These are phyloP conservation scores for Acinonyx jubatus DNA, from an alignment of 2,113 vertebrate genomes.

Conservation along the genomic window DNA sequence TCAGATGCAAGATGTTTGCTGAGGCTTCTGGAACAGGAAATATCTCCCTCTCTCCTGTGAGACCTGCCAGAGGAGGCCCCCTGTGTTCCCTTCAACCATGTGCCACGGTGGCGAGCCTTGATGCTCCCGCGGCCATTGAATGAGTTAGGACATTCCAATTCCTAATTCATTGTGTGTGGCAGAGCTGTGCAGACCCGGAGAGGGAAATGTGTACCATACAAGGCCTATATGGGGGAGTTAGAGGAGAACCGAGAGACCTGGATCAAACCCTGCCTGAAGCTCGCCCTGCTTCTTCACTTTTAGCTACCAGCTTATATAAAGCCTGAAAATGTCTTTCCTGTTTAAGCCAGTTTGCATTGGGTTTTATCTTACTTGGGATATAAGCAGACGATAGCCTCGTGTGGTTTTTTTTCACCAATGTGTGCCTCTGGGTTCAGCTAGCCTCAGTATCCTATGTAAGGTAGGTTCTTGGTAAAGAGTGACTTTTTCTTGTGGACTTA, in stretches of 20 bases:
- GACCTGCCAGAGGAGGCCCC: no score
- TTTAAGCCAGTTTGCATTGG: background rate
- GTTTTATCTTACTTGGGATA: background rate
- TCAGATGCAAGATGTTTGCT: background rate
- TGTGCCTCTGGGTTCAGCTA: background rate
- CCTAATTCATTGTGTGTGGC: no score
- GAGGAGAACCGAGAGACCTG: background rate
- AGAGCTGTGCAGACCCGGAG: background rate
- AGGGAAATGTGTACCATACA: fast-evolving
- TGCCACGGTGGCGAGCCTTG: background rate
- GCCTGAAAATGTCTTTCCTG: background rate
- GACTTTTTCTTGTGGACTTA: background rate
- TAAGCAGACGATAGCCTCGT: background rate
- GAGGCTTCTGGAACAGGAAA: background rate
- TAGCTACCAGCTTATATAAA: background rate
- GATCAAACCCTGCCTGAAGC: background rate
- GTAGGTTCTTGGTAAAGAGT: background rate
- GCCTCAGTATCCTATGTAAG: fast-evolving
- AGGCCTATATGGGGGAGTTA: background rate
- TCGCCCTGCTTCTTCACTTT: background rate
- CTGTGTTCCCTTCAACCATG: fast-evolving
- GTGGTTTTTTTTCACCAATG: fast-evolving
- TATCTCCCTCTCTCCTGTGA: background rate
- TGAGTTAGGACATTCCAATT: no score
- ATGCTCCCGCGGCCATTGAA: background rate